A percentile compares a stretch with the other conserved stretches of the same genome.
Evolutionary conservation across 1,140 invertebrate genomes (phyloP).

Genomic region (Cotesia chilonis): DNA sequence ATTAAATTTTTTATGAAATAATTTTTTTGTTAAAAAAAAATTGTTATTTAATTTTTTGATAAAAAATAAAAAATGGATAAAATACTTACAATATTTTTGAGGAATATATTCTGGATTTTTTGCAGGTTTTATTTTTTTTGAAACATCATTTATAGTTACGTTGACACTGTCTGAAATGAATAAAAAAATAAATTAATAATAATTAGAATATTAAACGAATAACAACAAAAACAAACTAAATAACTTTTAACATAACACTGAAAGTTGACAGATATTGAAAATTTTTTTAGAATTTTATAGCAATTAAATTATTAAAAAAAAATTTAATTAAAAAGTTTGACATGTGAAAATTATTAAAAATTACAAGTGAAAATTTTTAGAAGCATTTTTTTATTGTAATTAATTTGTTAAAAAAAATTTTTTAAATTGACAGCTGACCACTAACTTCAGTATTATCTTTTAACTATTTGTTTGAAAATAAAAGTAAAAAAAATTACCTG

Average conservation of each 20-base stretch:
- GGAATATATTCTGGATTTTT: slow-evolving; percentile 84
- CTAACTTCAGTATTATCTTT: background rate
- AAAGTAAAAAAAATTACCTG: slow-evolving; percentile 39
- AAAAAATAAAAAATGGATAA: slow-evolving; percentile 40
- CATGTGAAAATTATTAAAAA: too few relatives aligned
- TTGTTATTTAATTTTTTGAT: slow-evolving; percentile 28
- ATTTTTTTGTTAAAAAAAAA: background rate
- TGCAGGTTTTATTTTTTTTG: slow-evolving; percentile 71
- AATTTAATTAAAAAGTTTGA: too few relatives aligned
- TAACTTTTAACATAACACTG: background rate
- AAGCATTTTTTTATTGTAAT: too few relatives aligned
- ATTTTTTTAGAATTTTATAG: too few relatives aligned
- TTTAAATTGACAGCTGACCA: too few relatives aligned
- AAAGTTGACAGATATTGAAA: background rate
- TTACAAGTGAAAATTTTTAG: too few relatives aligned
- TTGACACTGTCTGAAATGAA: slow-evolving; percentile 46
- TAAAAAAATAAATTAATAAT: background rate
- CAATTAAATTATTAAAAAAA: too few relatives aligned
- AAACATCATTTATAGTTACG: slow-evolving; percentile 81
- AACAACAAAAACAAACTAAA: slow-evolving; percentile 14
- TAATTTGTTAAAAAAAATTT: too few relatives aligned
- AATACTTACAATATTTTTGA: slow-evolving; percentile 80
- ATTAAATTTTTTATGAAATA: slow-evolving; percentile 24
- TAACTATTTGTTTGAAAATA: background rate
- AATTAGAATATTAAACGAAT: background rate